Base-by-base conservation (phyloP, 2,797 vertebrate species). In the Cetoscarus ocellatus region DNA sequence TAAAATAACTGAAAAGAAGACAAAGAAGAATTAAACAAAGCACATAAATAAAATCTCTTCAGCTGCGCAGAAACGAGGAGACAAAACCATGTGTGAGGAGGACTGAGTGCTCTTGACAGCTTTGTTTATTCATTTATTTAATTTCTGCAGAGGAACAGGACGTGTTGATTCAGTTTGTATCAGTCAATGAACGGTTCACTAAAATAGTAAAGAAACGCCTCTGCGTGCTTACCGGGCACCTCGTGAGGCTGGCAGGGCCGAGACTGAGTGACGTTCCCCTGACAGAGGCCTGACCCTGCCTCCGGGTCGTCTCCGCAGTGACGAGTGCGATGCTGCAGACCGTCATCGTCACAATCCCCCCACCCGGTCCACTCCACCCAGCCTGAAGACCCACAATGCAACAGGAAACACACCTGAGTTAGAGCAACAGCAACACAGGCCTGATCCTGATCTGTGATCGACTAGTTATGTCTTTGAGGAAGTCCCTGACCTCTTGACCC, bases 341-440 rank as follows among this genome's bases (percentile, higher is more conserved):
- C 94, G 0, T 96, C 92, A 0, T 92, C 85, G 1, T 96, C 94
- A 0, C 97, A 99, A 1, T 89, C 84, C 0, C 95, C 95, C 97
- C 97, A 99, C 18, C 93, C 88, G 0, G 96, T 95, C 97, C 97
- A 99, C 1, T 92, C 92, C 0, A 92, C 94, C 96, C 95, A 96
- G 75, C 93, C 97, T 97, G 64, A 34, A 12, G 50, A 14, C 12
- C 11, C 13, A 34, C 27, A 27, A 27, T 27, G 27, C 27, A 39
- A 39, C 9, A 39, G 9, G 38, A 39, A 10, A 43, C 3, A 43
- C 27, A 27, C 4, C 27, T 4, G 27, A 27, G 27, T 27, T 27
- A 27, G 27, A 27, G 4, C 27, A 27, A 27, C 27, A 27, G 27
- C 27, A 27, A 27, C 27, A 2, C 4, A 27, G 27, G 27, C 27